Conservation (phyloP, 2,888 invertebrate genomes). For the Branchinecta sandiegonensis region DNA sequence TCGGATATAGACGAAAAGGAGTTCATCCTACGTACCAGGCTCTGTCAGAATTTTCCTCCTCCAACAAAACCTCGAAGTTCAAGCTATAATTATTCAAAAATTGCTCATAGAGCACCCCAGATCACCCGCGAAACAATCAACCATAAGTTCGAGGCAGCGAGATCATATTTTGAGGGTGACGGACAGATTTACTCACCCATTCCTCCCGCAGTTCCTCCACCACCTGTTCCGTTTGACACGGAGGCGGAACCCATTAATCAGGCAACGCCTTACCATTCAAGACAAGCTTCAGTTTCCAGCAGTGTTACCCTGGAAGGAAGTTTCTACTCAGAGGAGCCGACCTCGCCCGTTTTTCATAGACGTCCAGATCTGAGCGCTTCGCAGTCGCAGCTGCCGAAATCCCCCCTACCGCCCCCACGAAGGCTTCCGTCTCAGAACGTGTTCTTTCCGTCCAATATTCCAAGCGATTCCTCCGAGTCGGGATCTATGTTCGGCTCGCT, state of each 20-base stretch:
- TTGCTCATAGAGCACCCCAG: not conserved
- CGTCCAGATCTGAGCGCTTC: not conserved
- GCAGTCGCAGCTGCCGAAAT: not conserved
- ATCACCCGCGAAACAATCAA: not conserved
- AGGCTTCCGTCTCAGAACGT: not conserved
- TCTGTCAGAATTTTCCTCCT: not conserved
- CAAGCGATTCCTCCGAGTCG: not conserved
- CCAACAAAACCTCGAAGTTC: not conserved
- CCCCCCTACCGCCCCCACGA: slow-evolving; percentile 11
- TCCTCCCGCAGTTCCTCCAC: slow-evolving; percentile 6
- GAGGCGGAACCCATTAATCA: slow-evolving; percentile 8
- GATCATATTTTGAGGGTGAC: not conserved
- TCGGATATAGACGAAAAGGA: slow-evolving; percentile 12
- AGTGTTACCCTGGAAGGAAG: not conserved
- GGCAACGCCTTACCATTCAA: slow-evolving; percentile 17
- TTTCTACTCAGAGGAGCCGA: not conserved
- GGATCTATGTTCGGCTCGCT: slow-evolving; percentile 13
- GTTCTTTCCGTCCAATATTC: slow-evolving; percentile 16
- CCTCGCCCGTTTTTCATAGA: not conserved
- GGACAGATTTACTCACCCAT: slow-evolving; percentile 3
- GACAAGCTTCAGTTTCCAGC: slow-evolving; percentile 17
- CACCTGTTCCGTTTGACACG: slow-evolving; percentile 10
- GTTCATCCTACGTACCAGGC: slow-evolving; percentile 5
- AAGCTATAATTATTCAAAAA: slow-evolving; percentile 1
- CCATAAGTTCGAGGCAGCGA: not conserved